phyloP scores from a whole-genome alignment of 2,113 vertebrate species.

The Lonchura striata region DNA sequence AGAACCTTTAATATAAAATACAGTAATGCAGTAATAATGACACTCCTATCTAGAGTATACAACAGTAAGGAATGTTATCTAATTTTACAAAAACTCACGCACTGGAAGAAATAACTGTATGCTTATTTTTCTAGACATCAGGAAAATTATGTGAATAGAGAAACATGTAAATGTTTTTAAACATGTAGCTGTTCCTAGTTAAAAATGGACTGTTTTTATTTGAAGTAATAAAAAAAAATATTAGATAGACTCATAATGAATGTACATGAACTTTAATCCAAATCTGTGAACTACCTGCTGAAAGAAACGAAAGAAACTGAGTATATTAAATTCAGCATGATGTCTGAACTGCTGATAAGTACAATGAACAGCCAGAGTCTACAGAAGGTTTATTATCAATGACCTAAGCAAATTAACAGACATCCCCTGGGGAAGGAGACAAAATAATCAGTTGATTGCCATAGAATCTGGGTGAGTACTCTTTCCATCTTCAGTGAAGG shows the following conservation, averaged over 20 bases:
- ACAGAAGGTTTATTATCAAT: neutral
- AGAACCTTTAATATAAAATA: neutral
- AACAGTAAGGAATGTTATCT: neutral
- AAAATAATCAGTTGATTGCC: constrained; percentile 21
- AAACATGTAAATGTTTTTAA: neutral
- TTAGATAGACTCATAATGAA: neutral
- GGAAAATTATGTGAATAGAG: neutral
- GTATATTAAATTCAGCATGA: neutral
- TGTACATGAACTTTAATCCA: neutral
- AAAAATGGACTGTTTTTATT: neutral
- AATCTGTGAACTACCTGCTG: neutral
- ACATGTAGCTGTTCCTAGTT: neutral
- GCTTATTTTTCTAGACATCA: neutral
- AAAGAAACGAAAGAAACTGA: neutral
- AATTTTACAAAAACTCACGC: neutral
- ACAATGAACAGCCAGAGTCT: neutral
- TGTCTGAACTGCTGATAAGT: neutral
- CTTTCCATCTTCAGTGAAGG: neutral
- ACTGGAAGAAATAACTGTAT: neutral
- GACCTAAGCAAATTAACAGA: neutral
- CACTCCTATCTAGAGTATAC: neutral
- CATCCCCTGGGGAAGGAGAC: neutral
- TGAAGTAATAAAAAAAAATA: neutral
- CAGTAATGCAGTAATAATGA: neutral
- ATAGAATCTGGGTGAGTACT: neutral